Percentiles rank a stretch among this genome's conserved stretches.
These are phyloP conservation scores for Nymphalis polychloros DNA, from an alignment of 2,888 invertebrate species.

Conservation along the genomic window DNA sequence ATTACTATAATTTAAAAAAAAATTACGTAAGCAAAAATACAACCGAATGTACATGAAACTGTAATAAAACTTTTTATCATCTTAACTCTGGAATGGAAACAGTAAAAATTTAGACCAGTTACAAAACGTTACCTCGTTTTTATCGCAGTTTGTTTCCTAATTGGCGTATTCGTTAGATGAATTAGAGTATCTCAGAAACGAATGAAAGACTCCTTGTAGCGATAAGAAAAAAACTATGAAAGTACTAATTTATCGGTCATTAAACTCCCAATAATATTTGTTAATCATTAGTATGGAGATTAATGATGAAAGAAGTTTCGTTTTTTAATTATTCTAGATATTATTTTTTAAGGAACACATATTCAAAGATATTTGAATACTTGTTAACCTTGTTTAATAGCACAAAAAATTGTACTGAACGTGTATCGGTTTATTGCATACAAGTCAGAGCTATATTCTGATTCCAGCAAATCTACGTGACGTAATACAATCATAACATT, in stretches of 20 bases:
- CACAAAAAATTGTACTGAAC: no score
- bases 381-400: no score
- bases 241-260: constrained; percentile 27
- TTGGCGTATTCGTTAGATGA: constrained; percentile 55
- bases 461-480: no score
- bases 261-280: constrained; percentile 22
- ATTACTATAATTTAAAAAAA: no score
- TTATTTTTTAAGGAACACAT: not conserved
- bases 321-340: not conserved
- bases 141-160: constrained; percentile 43
- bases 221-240: constrained; percentile 26
- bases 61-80: no score
- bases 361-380: no score
- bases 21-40: no score
- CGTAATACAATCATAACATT: no score
- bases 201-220: constrained; percentile 41
- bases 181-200: constrained; percentile 52
- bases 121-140: constrained; percentile 13
- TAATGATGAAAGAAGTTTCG: not conserved
- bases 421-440: no score
- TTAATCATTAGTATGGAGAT: not conserved
- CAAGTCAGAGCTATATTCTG: no score
- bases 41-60: no score
- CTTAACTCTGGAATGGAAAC: not conserved
- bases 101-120: not conserved